These are phyloP conservation scores for Anarsia innoxiella DNA, from an alignment of 2,888 invertebrate species.

Conservation along the genomic window DNA sequence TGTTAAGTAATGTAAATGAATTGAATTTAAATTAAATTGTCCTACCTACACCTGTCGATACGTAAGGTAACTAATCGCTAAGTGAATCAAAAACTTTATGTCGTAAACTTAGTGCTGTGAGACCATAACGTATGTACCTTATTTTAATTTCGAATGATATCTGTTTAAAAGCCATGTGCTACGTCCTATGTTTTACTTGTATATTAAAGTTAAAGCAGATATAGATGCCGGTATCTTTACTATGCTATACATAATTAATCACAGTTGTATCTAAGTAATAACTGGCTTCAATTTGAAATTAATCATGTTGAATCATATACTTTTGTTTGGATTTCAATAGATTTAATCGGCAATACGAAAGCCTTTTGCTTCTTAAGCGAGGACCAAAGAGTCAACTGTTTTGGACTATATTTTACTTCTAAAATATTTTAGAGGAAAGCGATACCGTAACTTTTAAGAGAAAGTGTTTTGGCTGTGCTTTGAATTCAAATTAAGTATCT, in stretches of 20 bases:
- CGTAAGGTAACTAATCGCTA: slow-evolving; percentile 33
- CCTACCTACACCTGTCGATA: slow-evolving; percentile 36
- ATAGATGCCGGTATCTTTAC: too few relatives aligned
- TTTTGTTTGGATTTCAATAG: too few relatives aligned
- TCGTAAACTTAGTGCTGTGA: slow-evolving; percentile 43
- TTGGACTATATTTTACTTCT: slow-evolving; percentile 55
- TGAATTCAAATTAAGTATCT: slow-evolving; percentile 37
- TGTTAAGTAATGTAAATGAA: too few relatives aligned
- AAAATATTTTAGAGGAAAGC: slow-evolving; percentile 28
- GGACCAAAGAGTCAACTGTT: slow-evolving; percentile 71
- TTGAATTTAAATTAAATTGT: neutral
- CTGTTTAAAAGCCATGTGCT: too few relatives aligned
- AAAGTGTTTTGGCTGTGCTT: slow-evolving; percentile 67
- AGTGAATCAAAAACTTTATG: slow-evolving; percentile 12
- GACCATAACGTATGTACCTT: too few relatives aligned
- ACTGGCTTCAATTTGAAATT: too few relatives aligned
- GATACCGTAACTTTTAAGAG: slow-evolving; percentile 42
- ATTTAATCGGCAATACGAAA: neutral
- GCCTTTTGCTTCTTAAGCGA: slow-evolving; percentile 67
- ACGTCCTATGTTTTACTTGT: too few relatives aligned
- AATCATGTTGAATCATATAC: too few relatives aligned
- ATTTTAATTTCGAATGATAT: too few relatives aligned
- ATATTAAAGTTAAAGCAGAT: too few relatives aligned
- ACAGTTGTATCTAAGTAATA: too few relatives aligned
- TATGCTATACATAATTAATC: too few relatives aligned